phyloP scores from a whole-genome alignment of 1,140 invertebrate genomes.

The Micrasema longulum region DNA sequence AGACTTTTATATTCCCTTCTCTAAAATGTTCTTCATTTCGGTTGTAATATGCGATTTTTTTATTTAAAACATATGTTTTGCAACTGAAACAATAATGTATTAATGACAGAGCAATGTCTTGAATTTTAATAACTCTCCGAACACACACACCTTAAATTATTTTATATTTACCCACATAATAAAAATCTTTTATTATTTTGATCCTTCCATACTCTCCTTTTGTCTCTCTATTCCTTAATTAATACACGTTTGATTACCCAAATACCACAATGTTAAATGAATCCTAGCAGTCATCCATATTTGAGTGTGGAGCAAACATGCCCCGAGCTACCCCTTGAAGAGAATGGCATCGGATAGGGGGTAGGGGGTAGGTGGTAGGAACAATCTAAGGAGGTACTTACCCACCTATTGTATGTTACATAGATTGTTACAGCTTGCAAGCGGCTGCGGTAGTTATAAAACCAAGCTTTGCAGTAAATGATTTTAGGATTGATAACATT shows the following conservation, averaged over 20 bases:
- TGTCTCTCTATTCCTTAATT: not conserved
- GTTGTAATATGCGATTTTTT: too few relatives aligned
- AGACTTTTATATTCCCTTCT: too few relatives aligned
- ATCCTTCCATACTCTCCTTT: not conserved
- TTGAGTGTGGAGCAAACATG: constrained; percentile 50
- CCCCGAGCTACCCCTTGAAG: constrained; percentile 17
- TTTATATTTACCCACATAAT: too few relatives aligned
- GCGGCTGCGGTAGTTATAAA: too few relatives aligned
- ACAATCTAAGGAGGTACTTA: not conserved
- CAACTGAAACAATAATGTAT: too few relatives aligned
- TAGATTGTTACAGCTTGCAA: constrained; percentile 32
- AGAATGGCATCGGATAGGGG: constrained; percentile 2
- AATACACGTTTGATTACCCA: constrained; percentile 21
- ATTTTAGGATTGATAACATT: too few relatives aligned
- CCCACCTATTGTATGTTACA: not conserved
- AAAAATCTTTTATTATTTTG: not conserved
- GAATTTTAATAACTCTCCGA: too few relatives aligned
- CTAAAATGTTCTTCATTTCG: too few relatives aligned
- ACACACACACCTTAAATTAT: too few relatives aligned
- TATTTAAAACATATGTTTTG: too few relatives aligned
- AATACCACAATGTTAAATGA: constrained; percentile 35
- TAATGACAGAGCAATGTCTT: too few relatives aligned
- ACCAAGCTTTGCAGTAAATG: constrained; percentile 14
- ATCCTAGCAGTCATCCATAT: constrained; percentile 47
- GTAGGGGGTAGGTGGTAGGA: constrained; percentile 22